A percentile compares a stretch with the other conserved stretches of the same genome.
phyloP scores from a whole-genome alignment of 2,113 vertebrate genomes.

The Calidris pugnax region DNA sequence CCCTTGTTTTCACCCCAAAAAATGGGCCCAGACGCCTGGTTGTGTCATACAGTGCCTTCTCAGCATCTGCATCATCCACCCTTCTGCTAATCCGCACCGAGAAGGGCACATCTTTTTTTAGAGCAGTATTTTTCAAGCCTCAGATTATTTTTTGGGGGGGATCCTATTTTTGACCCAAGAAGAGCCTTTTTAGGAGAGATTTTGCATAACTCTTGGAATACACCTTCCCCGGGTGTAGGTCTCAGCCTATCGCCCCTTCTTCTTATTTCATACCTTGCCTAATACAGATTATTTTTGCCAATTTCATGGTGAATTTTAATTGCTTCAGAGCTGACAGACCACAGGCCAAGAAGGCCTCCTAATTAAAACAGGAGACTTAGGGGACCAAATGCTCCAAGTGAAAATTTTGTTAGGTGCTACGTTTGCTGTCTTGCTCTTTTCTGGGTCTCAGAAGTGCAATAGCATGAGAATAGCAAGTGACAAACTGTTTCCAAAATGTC shows the following conservation, averaged over 20 bases:
- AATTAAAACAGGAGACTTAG: neutral
- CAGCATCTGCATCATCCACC: accelerated
- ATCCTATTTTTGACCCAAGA: accelerated
- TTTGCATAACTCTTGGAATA: accelerated
- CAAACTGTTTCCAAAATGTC: neutral
- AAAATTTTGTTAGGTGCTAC: accelerated
- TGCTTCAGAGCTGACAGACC: neutral
- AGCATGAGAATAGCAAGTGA: neutral
- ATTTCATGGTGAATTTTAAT: neutral
- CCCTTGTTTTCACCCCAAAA: neutral
- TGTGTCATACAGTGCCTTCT: accelerated
- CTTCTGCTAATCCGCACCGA: accelerated
- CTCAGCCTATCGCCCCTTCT: neutral
- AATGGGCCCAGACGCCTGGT: accelerated
- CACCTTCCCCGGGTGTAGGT: accelerated
- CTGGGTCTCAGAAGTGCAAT: accelerated
- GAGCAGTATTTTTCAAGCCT: accelerated
- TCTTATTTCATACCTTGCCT: accelerated
- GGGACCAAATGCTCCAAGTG: neutral
- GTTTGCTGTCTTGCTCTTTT: accelerated
- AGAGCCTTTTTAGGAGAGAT: neutral
- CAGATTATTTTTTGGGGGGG: neutral
- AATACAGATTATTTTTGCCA: accelerated
- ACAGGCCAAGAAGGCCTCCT: neutral
- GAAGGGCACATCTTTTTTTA: accelerated